Base-by-base conservation (phyloP, 2,797 vertebrate species). In the Synaphobranchus kaupii region DNA sequence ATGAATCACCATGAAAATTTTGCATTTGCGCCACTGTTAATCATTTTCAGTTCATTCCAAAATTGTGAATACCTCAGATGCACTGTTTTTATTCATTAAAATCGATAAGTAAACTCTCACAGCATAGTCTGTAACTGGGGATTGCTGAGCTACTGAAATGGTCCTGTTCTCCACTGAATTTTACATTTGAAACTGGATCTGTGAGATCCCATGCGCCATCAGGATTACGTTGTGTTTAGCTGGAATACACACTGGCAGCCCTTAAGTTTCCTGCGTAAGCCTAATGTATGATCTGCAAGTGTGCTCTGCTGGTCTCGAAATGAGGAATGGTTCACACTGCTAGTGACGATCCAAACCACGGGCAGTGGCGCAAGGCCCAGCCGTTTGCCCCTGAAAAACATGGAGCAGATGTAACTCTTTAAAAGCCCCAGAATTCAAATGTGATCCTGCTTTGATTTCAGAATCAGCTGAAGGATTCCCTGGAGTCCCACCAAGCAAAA, bases 391-490 rank as follows among this genome's bases (percentile, higher is more conserved):
- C n/a, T 47, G 73, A 13, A 39, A 78, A 44, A 47, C 20, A 39
- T 31, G 73, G 17, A 4, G 39, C 73, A 78, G 39, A 78, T 44
- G 34, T 78, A 78, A 39, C 78, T 12, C 1, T 81, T 25, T 48
- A 9, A 81, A 81, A 10, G 6, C 78, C 22, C 54, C 50, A 56
- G 82, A 34, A 17, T 13, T 31, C 28, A 56, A n/a, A n/a, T 6
- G n/a, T 6, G 34, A 44, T 34, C 3, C 10, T 34, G 17, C 13
- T 63, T 71, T 25, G 9, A 81, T 86, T 89, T 39, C 92, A 97
- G 97, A 97, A 96, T 90, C 93, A 94, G 83, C 90, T 97, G 88
- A 96, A 94, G 86, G 95, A 96, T n/a, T 89, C 91, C 10, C 89
- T 97, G 90, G 95, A 95, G 58, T 93, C 91, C 80, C 93, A 95